Evolutionary conservation across 92 coral and sea anemone species (phyloP), one percentile per base, ranked within the genome.

Genomic region (Diadumene lineata): DNA sequence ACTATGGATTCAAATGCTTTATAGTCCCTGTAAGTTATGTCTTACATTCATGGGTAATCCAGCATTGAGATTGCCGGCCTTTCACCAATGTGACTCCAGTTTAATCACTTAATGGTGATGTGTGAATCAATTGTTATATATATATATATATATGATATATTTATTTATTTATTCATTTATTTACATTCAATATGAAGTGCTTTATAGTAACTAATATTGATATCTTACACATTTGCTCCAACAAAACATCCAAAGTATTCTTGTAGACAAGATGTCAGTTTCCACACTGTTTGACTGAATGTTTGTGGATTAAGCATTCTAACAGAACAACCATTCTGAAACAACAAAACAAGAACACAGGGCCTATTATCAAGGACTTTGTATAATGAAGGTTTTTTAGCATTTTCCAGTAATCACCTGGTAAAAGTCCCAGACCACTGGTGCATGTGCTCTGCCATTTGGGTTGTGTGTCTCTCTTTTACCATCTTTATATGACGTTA

Each of bases 231-330:
- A 81, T 94, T 94, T 10, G 98, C 96, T 51, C 98, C 98, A 32
- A 94, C 98, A 87, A 94, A 81, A 48, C 92, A 94, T n/a, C 98
- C 97, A 92, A 94, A 94, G 78, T 94, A 88, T 64, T 92, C 97
- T 65, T 94, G 98, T 27, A 94, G 63, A 6, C 87, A 81, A 15
- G 98, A 89, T 9, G 92, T 86, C 24, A 91, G 81, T 84, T 88
- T 94, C 98, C 98, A 94, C 50, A 94, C 94, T 0, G 98, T 75
- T 27, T 79, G 88, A 24, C 96, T 92, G 66, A 92, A 94, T 62
- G 98, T 78, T 78, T 94, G 98, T 31, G 98, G 98, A 72, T 94
- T 94, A 11, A 94, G 82, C 71, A 94, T 71, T 58, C 98, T 78
- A 0, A 94, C 91, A 25, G 98, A 94, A 78, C 97, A 91, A 43